Evolutionary conservation across 2,888 invertebrate genomes (phyloP).

Genomic region (Horisme vitalbata): DNA sequence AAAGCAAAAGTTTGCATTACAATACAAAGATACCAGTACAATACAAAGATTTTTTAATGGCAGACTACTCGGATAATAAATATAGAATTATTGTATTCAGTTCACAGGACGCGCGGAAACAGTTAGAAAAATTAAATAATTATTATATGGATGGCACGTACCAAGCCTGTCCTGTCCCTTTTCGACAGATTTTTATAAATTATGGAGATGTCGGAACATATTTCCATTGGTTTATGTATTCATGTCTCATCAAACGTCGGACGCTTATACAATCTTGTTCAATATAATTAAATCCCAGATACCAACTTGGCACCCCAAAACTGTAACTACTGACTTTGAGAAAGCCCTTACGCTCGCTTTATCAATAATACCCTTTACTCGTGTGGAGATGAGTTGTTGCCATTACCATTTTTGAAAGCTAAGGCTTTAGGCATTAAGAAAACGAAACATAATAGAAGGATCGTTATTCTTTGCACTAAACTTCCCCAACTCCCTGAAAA

Average conservation of each 20-base stretch:
- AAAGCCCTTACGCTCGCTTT: slow-evolving; percentile 13
- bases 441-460: too few species aligned
- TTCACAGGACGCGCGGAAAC: slow-evolving; percentile 11
- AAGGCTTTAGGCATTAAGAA: slow-evolving; percentile 13
- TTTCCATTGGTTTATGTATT: slow-evolving; percentile 11
- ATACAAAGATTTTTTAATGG: slow-evolving; percentile 15
- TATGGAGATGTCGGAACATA: slow-evolving; percentile 12
- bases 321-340: slow-evolving; percentile 11
- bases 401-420: slow-evolving; percentile 3
- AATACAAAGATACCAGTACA: slow-evolving; percentile 13
- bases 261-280: slow-evolving; percentile 10
- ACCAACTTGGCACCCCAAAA: slow-evolving; percentile 1
- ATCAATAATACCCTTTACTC: slow-evolving; percentile 9
- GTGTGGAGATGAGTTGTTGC: slow-evolving; percentile 4
- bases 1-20: slow-evolving; percentile 16
- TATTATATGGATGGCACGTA: slow-evolving; percentile 12
- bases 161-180: slow-evolving; percentile 11
- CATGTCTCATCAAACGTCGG: slow-evolving; percentile 12
- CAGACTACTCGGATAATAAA: slow-evolving; percentile 10
- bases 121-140: slow-evolving; percentile 8
- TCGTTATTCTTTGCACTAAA: too few species aligned
- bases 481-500: too few species aligned
- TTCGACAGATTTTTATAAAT: slow-evolving; percentile 10
- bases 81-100: slow-evolving; percentile 18
- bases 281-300: slow-evolving; percentile 9